Conservation (phyloP, 1,140 invertebrate genomes). For the Diabrotica virgifera region DNA sequence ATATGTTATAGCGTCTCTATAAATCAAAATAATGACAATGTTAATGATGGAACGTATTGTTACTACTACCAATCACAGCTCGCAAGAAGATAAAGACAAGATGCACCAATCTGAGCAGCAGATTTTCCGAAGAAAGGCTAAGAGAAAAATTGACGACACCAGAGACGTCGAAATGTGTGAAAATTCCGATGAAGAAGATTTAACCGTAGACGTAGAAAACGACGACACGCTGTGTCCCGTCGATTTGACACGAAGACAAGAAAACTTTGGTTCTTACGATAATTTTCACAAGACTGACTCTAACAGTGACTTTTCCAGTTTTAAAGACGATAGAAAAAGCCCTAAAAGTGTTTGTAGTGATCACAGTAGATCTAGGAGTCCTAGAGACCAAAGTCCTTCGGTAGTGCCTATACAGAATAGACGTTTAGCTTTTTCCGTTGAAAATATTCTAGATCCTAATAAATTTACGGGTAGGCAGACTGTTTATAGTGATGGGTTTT, state of each 20-base stretch:
- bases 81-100: constrained; percentile 32
- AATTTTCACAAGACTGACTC: constrained; percentile 31
- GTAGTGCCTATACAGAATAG: constrained; percentile 46
- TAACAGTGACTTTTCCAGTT: constrained; percentile 38
- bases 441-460: constrained; percentile 87
- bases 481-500: constrained; percentile 49
- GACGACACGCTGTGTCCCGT: constrained; percentile 48
- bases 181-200: constrained; percentile 44
- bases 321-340: constrained; percentile 39
- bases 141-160: constrained; percentile 42
- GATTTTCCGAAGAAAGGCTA: constrained; percentile 30
- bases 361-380: constrained; percentile 47
- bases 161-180: constrained; percentile 45
- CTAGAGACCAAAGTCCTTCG: constrained; percentile 46
- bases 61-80: constrained; percentile 40
- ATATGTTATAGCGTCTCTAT: constrained; percentile 22
- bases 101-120: constrained; percentile 22
- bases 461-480: constrained; percentile 77
- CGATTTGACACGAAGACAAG: constrained; percentile 47
- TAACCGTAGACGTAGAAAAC: constrained; percentile 50
- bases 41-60: constrained; percentile 51
- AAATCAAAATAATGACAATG: constrained; percentile 48
- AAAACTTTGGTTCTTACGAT: constrained; percentile 39
- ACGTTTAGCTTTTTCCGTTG: constrained; percentile 80
- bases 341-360: constrained; percentile 51